Evolutionary conservation across 1,140 invertebrate species (phyloP), one percentile per base, ranked within the genome.

Genomic region (Camponotus pennsylvanicus): DNA sequence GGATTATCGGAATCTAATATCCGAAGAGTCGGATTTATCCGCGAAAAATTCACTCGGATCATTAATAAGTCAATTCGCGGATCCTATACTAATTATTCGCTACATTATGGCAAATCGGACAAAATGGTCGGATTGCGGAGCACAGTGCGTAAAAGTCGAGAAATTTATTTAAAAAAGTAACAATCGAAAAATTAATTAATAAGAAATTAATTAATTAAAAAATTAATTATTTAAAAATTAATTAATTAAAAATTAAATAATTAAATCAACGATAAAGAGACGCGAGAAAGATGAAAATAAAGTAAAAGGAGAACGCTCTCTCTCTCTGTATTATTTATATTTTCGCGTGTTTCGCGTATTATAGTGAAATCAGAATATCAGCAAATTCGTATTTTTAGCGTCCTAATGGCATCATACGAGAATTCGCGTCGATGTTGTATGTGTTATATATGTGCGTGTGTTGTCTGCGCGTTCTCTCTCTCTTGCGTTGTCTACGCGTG

Each of bases 1-100:
- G 71, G 34, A 75, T 75, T 37, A 40, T 75, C 52, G 71, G n/a
- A 75, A 59, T 75, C 71, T 75, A 59, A 75, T 75, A 75, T 75
- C 34, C 71, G 52, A 57, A 59, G 52, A 37, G 21, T 55, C 70
- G 27, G 49, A 75, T 57, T 59, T 40, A 75, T 75, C 34, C 21
- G 49, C 49, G 52, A 75, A 75, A 75, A 75, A 75, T 75, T 75
- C 40, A 75, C 57, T 75, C 34, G 34, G 34, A 40, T 75, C 59
- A 75, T 75, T 75, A 75, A 75, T 75, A 75, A 73, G 40, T 75
- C 71, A 59, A 27, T 40, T 75, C 52, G 71, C 71, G 34, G 0
- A 15, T 18, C 49, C 5, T 15, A 6, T 52, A 52, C 49, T 52
- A 55, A 52, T 75, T 75, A 15, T 59, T n/a, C 52, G 71, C 13